Evolutionary conservation across 1,140 invertebrate species (phyloP).

Genomic region (Scylla paramamosain): DNA sequence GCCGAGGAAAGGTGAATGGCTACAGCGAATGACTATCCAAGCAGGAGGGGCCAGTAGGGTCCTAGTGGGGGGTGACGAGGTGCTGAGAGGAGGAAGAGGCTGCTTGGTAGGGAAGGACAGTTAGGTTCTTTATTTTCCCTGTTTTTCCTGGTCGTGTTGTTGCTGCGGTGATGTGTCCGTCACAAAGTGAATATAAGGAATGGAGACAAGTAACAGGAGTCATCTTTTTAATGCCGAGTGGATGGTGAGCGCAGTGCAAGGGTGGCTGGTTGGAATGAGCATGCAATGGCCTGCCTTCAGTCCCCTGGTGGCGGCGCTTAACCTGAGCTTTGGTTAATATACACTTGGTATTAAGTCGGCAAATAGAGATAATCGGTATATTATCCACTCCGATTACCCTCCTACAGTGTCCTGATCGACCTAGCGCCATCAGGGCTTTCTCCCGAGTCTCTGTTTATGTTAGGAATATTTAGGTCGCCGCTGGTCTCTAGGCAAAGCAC

Average conservation of each 20-base stretch:
- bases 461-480: not conserved
- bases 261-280: not conserved
- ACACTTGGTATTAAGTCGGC: not conserved
- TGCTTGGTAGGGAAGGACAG: not conserved
- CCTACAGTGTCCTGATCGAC: constrained; percentile 39
- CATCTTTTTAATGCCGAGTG: not conserved
- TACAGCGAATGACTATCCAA: constrained; percentile 21
- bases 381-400: constrained; percentile 54
- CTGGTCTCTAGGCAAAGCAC: not conserved
- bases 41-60: not conserved
- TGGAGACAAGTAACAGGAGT: not conserved
- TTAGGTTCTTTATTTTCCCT: not conserved
- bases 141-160: not conserved
- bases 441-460: not conserved
- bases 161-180: not conserved
- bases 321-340: constrained; percentile 28
- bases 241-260: not conserved
- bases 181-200: not conserved
- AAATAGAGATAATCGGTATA: constrained; percentile 44
- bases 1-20: not conserved
- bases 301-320: not conserved
- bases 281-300: no score
- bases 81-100: not conserved
- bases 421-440: constrained; percentile 11
- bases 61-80: not conserved